These are phyloP conservation scores for Dysdera silvatica DNA, from an alignment of 1,140 invertebrate genomes.

Conservation along the genomic window DNA sequence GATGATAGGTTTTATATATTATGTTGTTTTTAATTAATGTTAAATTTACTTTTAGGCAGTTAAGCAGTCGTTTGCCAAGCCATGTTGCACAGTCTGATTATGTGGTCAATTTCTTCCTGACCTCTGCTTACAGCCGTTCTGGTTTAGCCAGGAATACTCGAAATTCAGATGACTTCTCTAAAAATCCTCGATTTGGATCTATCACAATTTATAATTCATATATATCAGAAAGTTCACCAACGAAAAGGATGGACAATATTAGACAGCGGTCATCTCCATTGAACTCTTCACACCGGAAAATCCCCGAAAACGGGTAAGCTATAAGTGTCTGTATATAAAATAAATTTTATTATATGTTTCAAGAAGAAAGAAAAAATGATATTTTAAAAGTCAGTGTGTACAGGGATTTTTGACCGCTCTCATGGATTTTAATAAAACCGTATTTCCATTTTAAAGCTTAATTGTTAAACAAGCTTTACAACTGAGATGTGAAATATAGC, in stretches of 20 bases:
- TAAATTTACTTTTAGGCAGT: constrained; percentile 13
- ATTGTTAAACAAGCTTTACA: too few relatives aligned
- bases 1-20: not conserved
- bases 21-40: not conserved
- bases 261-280: not conserved
- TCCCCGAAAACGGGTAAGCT: constrained; percentile 13
- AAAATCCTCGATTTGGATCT: constrained; percentile 16
- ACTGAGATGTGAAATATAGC: too few relatives aligned
- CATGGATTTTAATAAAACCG: too few relatives aligned
- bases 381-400: too few relatives aligned
- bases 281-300: not conserved
- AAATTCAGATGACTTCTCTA: not conserved
- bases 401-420: too few relatives aligned
- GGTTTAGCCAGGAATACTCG: not conserved
- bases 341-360: too few relatives aligned
- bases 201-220: constrained; percentile 31
- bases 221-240: constrained; percentile 18
- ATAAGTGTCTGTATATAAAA: too few relatives aligned
- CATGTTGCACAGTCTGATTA: constrained; percentile 20
- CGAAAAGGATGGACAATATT: too few relatives aligned
- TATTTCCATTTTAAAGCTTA: too few relatives aligned
- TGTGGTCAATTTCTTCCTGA: constrained; percentile 22
- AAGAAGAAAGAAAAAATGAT: too few relatives aligned
- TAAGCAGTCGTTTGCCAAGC: constrained; percentile 12
- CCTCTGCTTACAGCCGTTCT: constrained; percentile 7